Evolutionary conservation across 2,888 invertebrate species (phyloP).

Genomic region (Drosophila ustulata): DNA sequence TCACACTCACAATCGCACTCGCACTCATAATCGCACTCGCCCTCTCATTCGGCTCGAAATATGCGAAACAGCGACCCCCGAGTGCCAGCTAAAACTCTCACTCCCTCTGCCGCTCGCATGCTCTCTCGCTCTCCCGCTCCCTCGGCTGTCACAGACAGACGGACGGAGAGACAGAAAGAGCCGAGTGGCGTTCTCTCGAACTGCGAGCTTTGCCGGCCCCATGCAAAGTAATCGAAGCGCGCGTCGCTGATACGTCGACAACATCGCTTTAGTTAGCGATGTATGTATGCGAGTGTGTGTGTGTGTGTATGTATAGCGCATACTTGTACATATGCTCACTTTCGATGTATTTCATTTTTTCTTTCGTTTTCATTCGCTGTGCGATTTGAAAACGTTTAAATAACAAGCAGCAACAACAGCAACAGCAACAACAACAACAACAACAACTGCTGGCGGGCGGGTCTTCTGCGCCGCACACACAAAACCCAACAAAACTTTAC

Average conservation of each 20-base stretch:
- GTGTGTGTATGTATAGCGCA: conserved; percentile 11
- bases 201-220: conserved; percentile 35
- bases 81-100: conserved; percentile 28
- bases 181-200: conserved; percentile 32
- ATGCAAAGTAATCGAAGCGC: conserved; percentile 60
- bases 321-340: conserved; percentile 67
- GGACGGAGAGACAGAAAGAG: not conserved
- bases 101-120: not conserved
- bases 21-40: conserved; percentile 24
- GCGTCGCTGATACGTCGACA: conserved; percentile 76
- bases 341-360: conserved; percentile 80
- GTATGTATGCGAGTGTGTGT: conserved; percentile 6
- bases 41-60: conserved; percentile 18
- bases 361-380: conserved; percentile 81
- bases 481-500: conserved; percentile 60
- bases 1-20: conserved; percentile 27
- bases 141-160: conserved; percentile 1
- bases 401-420: conserved; percentile 61
- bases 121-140: not conserved
- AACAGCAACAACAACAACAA: conserved; percentile 36
- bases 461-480: conserved; percentile 71
- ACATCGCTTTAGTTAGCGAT: conserved; percentile 36
- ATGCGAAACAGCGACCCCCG: conserved; percentile 17
- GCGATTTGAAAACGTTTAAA: conserved; percentile 80
- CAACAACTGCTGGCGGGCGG: conserved; percentile 65